These are phyloP conservation scores for Heloderma charlesbogerti DNA, from an alignment of 2,113 vertebrate species.

Conservation along the genomic window DNA sequence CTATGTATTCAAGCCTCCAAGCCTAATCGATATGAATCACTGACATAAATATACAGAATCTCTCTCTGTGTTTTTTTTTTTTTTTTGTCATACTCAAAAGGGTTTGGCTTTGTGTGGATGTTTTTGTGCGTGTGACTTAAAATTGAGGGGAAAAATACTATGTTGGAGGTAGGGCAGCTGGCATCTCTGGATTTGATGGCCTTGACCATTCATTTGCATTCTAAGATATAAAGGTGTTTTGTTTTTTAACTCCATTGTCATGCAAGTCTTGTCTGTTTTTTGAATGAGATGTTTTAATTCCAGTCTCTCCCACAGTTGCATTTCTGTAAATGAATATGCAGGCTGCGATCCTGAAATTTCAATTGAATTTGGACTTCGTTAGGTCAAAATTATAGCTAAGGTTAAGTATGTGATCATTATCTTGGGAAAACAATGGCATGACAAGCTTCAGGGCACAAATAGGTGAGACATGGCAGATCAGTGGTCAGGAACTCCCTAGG, in stretches of 20 bases:
- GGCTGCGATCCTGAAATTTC: not conserved
- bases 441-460: not conserved
- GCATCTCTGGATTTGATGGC: not conserved
- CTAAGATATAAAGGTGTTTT: constrained; percentile 1
- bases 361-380: not conserved
- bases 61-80: not conserved
- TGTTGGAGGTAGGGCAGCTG: constrained; percentile 22
- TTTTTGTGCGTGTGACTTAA: constrained; percentile 15
- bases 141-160: not conserved
- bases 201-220: constrained; percentile 12
- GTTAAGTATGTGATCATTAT: not conserved
- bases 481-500: not conserved
- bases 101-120: not conserved
- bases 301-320: not conserved
- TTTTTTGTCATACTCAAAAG: not conserved
- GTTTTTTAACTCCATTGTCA: not conserved
- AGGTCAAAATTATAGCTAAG: not conserved
- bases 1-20: constrained; percentile 28
- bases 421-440: not conserved
- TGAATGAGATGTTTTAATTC: constrained; percentile 22
- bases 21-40: not conserved
- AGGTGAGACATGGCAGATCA: not conserved
- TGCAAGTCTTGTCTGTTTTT: not conserved
- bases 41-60: not conserved
- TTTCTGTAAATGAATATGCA: constrained; percentile 1